These are phyloP conservation scores for Margaritifera margaritifera DNA, from an alignment of 2,888 invertebrate genomes.

Conservation along the genomic window DNA sequence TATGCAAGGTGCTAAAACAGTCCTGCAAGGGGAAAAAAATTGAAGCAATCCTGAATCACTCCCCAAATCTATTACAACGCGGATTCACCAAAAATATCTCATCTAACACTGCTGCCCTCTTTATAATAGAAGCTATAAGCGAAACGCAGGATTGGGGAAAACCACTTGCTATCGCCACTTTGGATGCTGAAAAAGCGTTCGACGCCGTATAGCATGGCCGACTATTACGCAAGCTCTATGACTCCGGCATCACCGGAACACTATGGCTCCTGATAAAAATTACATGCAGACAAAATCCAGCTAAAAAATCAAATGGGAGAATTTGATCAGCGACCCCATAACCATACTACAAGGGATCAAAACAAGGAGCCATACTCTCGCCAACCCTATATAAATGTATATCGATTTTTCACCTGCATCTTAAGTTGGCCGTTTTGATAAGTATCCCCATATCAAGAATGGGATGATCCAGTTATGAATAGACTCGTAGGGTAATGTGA, in stretches of 20 bases:
- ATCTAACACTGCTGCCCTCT: neutral
- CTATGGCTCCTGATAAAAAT: constrained; percentile 2
- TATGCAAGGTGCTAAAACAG: no score
- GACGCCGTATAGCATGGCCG: constrained; percentile 2
- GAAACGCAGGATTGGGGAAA: neutral
- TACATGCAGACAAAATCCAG: no score
- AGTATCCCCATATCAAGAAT: no score
- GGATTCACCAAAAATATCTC: neutral
- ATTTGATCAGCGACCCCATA: no score
- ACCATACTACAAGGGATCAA: no score
- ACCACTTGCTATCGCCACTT: neutral
- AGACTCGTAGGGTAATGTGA: no score
- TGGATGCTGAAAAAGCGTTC: constrained; percentile 7
- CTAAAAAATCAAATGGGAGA: no score
- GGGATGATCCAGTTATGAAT: no score
- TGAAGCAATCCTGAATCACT: neutral
- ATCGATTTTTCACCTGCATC: no score
- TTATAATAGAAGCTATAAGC: neutral
- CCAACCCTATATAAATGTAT: no score
- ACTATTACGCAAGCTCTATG: constrained; percentile 1
- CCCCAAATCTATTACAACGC: neutral
- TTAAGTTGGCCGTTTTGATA: no score
- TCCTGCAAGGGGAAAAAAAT: neutral
- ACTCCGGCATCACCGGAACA: neutral
- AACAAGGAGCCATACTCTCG: no score